Evolutionary conservation across 2,113 vertebrate species (phyloP).

Genomic region (Isurus oxyrinchus): DNA sequence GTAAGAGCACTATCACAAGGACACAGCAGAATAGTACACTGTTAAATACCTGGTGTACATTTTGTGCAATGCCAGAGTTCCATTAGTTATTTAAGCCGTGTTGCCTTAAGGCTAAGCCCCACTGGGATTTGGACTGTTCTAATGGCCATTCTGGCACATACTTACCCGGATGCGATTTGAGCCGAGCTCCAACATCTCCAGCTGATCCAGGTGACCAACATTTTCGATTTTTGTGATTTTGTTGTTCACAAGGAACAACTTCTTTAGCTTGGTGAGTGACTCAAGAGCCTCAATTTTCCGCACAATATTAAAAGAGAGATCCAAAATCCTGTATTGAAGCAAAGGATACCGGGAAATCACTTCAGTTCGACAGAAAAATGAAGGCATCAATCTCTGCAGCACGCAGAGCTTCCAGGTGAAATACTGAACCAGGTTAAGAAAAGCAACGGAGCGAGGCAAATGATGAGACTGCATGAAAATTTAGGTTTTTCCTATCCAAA

Average conservation of each 20-base stretch:
- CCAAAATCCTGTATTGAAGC: slow-evolving; percentile 67
- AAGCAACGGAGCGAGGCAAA: not conserved
- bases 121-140: not conserved
- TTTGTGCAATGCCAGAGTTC: not conserved
- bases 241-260: slow-evolving; percentile 95
- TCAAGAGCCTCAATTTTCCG: slow-evolving; percentile 86
- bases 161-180: slow-evolving; percentile 92
- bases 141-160: not conserved
- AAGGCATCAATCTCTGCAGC: not conserved
- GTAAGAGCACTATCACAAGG: not conserved
- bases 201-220: slow-evolving; percentile 64
- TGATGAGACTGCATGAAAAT: not conserved
- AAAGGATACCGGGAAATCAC: slow-evolving; percentile 41
- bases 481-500: not conserved
- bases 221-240: slow-evolving; percentile 85
- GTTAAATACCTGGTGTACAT: not conserved
- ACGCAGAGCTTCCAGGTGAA: not conserved
- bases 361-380: not conserved
- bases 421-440: not conserved
- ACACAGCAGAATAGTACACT: not conserved
- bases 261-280: slow-evolving; percentile 71
- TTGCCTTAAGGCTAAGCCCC: not conserved
- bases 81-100: not conserved
- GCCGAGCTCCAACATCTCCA: slow-evolving; percentile 91
- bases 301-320: slow-evolving; percentile 91